Percentiles rank a stretch among this genome's conserved stretches.
These are phyloP conservation scores for Rousettus madagascariensis DNA, from an alignment of 2,797 vertebrate species.

Conservation along the genomic window DNA sequence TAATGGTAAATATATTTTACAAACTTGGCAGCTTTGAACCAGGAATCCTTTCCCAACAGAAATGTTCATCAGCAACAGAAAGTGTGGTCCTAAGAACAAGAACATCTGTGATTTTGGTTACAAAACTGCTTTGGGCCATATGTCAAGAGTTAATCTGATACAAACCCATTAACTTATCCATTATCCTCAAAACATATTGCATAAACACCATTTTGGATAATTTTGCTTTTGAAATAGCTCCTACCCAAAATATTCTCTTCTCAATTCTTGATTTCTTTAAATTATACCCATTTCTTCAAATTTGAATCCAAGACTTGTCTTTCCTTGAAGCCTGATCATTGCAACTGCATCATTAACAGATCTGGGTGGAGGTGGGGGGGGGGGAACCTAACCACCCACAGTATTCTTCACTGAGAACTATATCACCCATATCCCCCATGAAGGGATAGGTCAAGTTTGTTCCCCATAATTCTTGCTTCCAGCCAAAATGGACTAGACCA, in stretches of 20 bases:
- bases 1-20: not conserved
- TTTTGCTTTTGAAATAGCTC: conserved; percentile 25
- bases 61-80: not conserved
- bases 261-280: conserved; percentile 3
- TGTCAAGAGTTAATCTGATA: not conserved
- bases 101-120: not conserved
- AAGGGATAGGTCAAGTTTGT: not conserved
- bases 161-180: not conserved
- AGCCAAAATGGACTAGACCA: not conserved
- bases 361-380: fast-evolving
- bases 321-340: not conserved
- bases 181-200: not conserved
- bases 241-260: not conserved
- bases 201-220: not conserved
- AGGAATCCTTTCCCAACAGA: not conserved
- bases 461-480: not conserved
- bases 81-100: not conserved
- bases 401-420: not conserved
- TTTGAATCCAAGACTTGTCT: not conserved
- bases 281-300: not conserved
- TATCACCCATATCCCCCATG: not conserved
- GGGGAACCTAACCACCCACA: not conserved
- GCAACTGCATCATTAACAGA: not conserved
- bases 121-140: not conserved
- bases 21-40: not conserved